These are phyloP conservation scores for Stegophylla sp. DNA, from an alignment of 2,888 invertebrate species.

Conservation along the genomic window DNA sequence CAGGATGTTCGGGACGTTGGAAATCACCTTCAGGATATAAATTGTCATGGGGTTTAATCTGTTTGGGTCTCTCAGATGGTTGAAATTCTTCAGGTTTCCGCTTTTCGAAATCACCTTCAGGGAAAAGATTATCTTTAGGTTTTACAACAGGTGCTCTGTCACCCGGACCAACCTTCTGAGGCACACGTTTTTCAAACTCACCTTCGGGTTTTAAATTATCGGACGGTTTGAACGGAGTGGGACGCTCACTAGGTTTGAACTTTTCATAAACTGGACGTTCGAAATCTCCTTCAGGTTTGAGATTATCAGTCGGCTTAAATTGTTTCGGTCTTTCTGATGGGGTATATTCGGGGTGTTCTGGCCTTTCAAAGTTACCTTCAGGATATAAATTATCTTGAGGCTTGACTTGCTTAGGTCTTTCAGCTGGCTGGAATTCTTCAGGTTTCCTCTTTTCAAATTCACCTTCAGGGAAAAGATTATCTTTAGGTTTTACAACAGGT, in stretches of 20 bases:
- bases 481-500: constrained; percentile 64
- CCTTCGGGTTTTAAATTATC: constrained; percentile 70
- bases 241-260: constrained; percentile 65
- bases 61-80: constrained; percentile 66
- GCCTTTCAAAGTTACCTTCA: constrained; percentile 64
- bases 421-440: constrained; percentile 66
- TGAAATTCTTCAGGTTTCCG: constrained; percentile 64
- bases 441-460: constrained; percentile 65
- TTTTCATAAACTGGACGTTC: constrained; percentile 63
- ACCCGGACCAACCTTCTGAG: constrained; percentile 62
- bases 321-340: constrained; percentile 64
- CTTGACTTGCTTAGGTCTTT: constrained; percentile 68
- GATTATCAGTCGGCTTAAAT: constrained; percentile 65
- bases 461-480: constrained; percentile 67
- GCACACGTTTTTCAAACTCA: constrained; percentile 65
- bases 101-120: constrained; percentile 65
- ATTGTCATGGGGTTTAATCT: constrained; percentile 67
- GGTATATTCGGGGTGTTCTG: constrained; percentile 63
- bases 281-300: constrained; percentile 74
- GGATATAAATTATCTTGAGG: constrained; percentile 69
- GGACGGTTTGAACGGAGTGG: constrained; percentile 64
- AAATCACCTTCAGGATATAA: constrained; percentile 65
- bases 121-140: constrained; percentile 63
- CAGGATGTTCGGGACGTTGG: constrained; percentile 65
- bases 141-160: constrained; percentile 66